phyloP scores from a whole-genome alignment of 2,113 vertebrate genomes.

The Irena cyanogastra region DNA sequence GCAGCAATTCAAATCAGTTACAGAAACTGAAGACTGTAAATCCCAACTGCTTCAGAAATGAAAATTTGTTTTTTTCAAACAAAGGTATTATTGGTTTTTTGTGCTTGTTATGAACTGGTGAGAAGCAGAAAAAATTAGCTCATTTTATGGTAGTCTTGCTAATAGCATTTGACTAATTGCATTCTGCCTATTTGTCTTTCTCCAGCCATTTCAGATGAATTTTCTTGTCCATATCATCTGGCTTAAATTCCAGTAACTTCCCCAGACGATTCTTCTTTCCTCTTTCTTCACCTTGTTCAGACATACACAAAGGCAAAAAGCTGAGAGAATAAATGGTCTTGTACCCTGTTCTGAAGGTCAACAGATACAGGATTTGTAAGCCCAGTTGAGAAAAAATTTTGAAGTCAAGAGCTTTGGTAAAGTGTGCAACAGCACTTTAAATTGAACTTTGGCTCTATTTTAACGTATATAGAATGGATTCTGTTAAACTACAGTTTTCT shows the following conservation, averaged over 20 bases:
- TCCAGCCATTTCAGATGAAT: background rate
- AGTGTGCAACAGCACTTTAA: constrained; percentile 61
- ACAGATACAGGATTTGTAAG: constrained; percentile 44
- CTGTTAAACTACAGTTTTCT: constrained; percentile 44
- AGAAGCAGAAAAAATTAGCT: background rate
- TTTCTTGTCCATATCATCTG: background rate
- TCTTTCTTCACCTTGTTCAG: background rate
- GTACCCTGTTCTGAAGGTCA: constrained; percentile 47
- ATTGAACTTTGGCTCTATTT: constrained; percentile 58
- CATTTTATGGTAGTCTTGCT: background rate
- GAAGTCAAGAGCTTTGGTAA: constrained; percentile 59
- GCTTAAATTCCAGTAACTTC: constrained; percentile 6
- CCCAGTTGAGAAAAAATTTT: constrained; percentile 38
- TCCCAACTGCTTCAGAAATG: background rate
- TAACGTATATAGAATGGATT: constrained; percentile 31
- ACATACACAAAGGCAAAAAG: constrained; percentile 27
- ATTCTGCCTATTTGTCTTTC: background rate
- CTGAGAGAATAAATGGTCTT: constrained; percentile 50
- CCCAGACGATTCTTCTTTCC: background rate
- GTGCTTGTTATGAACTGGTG: background rate
- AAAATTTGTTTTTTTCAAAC: background rate
- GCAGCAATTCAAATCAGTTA: background rate
- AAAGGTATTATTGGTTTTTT: accelerated
- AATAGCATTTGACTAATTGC: background rate
- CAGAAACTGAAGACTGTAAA: background rate